A percentile compares a stretch with the other conserved stretches of the same genome.
phyloP scores from a whole-genome alignment of 2,797 vertebrate genomes.

The Kryptopterus vitreolus region DNA sequence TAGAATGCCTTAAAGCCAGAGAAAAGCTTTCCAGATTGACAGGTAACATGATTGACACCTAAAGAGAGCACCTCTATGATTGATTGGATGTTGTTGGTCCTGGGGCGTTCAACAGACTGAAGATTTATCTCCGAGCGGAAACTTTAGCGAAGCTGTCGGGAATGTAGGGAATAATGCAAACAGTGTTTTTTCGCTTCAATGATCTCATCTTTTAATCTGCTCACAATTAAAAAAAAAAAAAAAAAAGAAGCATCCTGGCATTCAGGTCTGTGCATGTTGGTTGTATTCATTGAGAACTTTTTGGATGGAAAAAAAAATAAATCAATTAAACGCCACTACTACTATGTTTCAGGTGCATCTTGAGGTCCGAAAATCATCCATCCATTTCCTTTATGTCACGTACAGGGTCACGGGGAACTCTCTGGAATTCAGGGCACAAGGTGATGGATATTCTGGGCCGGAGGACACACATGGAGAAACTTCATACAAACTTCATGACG shows the following conservation, averaged over 20 bases:
- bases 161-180: not conserved
- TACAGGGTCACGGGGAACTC: too few species aligned
- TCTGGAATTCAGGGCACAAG: too few species aligned
- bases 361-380: too few species aligned
- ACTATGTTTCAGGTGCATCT: too few species aligned
- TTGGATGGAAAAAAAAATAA: not conserved
- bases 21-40: conserved; percentile 16
- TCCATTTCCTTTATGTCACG: too few species aligned
- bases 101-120: not conserved
- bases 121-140: conserved; percentile 11
- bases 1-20: conserved; percentile 17
- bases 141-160: not conserved
- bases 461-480: too few species aligned
- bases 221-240: not conserved
- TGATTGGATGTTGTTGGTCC: conserved; percentile 19
- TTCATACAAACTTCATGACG: too few species aligned
- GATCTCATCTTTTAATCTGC: conserved; percentile 7
- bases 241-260: not conserved
- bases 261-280: not conserved
- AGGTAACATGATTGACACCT: conserved; percentile 24
- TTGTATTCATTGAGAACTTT: not conserved
- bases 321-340: not conserved
- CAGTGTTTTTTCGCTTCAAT: not conserved
- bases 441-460: too few species aligned
- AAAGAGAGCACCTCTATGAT: conserved; percentile 2